phyloP scores from a whole-genome alignment of 2,113 vertebrate species.

The Oreotrochilus melanogaster region DNA sequence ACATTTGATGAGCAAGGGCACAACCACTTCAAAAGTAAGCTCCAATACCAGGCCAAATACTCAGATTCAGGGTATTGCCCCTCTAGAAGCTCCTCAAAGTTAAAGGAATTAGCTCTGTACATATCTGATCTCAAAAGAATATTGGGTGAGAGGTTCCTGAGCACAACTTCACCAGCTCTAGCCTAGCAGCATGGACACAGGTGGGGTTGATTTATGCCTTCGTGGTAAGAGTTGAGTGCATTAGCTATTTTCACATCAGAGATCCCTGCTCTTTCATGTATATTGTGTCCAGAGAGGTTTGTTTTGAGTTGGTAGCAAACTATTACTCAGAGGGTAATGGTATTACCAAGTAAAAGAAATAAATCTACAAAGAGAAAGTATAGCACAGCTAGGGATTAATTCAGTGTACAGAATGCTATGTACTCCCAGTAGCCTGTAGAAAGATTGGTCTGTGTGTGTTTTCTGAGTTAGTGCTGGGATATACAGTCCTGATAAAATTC shows the following conservation, averaged over 20 bases:
- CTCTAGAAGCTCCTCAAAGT: not conserved
- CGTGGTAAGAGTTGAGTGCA: not conserved
- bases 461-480: not conserved
- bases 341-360: not conserved
- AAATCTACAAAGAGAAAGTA: not conserved
- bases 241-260: not conserved
- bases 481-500: not conserved
- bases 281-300: not conserved
- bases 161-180: not conserved
- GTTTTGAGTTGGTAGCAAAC: not conserved
- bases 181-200: not conserved
- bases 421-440: not conserved
- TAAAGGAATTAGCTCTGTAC: not conserved
- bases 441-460: not conserved
- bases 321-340: not conserved
- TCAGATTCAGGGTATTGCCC: not conserved
- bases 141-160: not conserved
- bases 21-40: not conserved
- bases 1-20: not conserved
- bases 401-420: not conserved
- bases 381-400: not conserved
- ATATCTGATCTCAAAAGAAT: not conserved
- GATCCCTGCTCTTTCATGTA: not conserved
- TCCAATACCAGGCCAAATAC: not conserved
- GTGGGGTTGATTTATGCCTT: not conserved